Percentiles rank a stretch among this genome's conserved stretches.
Evolutionary conservation across 2,797 vertebrate species (phyloP).

Genomic region (Siniperca scherzeri): DNA sequence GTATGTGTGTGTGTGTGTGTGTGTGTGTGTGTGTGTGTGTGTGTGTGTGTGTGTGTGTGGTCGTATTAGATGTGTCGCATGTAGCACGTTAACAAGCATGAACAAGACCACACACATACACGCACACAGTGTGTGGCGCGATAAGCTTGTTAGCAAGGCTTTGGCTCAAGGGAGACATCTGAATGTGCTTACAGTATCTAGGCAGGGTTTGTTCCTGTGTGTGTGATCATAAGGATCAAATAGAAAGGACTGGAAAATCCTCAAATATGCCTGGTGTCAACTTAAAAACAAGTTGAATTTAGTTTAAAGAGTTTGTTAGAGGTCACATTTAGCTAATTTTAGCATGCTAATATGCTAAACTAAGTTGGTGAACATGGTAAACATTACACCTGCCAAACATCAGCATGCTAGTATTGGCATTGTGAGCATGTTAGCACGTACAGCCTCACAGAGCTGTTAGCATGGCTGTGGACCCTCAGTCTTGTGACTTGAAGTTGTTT

Average conservation of each 20-base stretch:
- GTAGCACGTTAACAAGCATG: conserved; percentile 32
- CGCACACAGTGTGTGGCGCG: conserved; percentile 38
- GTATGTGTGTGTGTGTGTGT: conserved; percentile 9
- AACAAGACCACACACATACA: conserved; percentile 30
- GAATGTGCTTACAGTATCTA: conserved; percentile 52
- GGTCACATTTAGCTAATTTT: neutral
- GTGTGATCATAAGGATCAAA: neutral
- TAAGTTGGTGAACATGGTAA: neutral
- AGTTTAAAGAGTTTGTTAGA: neutral
- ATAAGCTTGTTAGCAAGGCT: conserved; percentile 78
- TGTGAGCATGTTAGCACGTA: neutral
- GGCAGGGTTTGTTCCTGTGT: conserved; percentile 24
- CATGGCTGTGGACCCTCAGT: neutral
- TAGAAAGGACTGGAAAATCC: neutral
- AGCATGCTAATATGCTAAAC: neutral
- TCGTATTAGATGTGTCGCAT: conserved; percentile 59
- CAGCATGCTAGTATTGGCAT: neutral
- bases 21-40: conserved; percentile 13
- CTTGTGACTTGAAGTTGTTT: neutral
- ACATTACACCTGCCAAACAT: neutral
- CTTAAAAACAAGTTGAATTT: neutral
- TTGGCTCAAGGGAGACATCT: conserved; percentile 67
- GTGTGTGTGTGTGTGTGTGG: conserved; percentile 7
- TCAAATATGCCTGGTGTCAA: neutral
- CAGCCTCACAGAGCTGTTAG: neutral